Evolutionary conservation across 2,113 vertebrate genomes (phyloP), one percentile per base, ranked within the genome.

Genomic region (Esox niger): DNA sequence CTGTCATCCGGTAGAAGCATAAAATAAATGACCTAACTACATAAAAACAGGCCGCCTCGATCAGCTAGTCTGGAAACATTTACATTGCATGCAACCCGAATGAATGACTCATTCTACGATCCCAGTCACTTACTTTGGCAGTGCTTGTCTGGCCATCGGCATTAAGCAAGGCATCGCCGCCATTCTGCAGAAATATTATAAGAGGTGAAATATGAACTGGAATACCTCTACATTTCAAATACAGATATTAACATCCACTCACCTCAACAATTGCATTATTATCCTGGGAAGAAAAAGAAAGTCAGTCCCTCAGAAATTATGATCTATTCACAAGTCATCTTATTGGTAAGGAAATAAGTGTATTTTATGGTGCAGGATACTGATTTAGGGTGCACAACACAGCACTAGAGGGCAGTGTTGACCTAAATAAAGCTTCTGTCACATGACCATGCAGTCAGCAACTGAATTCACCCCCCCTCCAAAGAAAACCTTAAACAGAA

Each of bases 171-270:
- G 87, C 52, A 74, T 91, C 85, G 0, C 63, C 84, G 60, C 91
- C 93, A 84, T 96, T 95, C 95, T 98, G 82, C 60, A 79, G 91
- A 82, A 33, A 78, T 21, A 72, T 31, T 6, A 10, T 23, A 2
- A 52, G n/a, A n/a, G 7, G 2, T 52, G 2, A 52, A 23, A 1
- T 43, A 43, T 43, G 38, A 17, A 52, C 47, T 21, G 17, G 11
- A 15, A 17, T 15, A 9, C 5, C 47, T n/a, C 20, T n/a, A 52
- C n/a, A 52, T 52, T n/a, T 52, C n/a, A 21, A n/a, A 52, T 52
- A 11, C n/a, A 20, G n/a, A 17, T 52, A 21, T 2, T n/a, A 52
- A 5, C 47, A 60, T 20, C 58, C 11, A 15, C 82, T 79, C 83
- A 90, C 91, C 88, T 90, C 88, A 64, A 84, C 78, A 1, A 86